Conservation (phyloP, 2,113 vertebrate species). For the Empidonax alnorum region DNA sequence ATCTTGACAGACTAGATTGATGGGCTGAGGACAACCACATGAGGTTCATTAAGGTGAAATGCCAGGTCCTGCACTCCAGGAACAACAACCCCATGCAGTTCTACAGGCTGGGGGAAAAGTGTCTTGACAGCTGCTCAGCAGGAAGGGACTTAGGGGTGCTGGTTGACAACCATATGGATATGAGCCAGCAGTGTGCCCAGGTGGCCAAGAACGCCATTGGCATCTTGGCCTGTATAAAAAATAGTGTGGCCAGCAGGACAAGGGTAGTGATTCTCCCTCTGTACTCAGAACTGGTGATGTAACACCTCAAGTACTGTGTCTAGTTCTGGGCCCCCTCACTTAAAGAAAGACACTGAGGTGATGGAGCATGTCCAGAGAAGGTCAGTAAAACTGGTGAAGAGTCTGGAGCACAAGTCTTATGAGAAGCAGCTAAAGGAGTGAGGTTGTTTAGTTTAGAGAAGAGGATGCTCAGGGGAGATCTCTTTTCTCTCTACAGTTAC, state of each 20-base stretch:
- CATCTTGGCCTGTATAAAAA: not conserved
- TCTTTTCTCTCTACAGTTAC: not conserved
- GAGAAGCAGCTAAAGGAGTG: not conserved
- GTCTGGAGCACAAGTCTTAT: not conserved
- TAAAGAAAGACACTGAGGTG: not conserved
- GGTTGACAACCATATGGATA: not conserved
- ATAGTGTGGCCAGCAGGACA: not conserved
- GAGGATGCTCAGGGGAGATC: not conserved
- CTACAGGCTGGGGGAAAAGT: not conserved
- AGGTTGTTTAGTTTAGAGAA: not conserved
- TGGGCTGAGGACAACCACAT: not conserved
- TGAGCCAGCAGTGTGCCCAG: not conserved
- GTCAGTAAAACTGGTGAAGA: not conserved
- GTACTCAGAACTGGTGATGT: not conserved
- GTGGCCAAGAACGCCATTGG: not conserved
- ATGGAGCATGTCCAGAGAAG: not conserved
- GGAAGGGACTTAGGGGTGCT: not conserved
- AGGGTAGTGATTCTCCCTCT: not conserved
- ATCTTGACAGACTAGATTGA: not conserved
- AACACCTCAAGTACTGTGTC: not conserved
- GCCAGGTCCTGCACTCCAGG: not conserved
- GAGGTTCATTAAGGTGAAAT: not conserved
- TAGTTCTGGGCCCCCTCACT: not conserved
- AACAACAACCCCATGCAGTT: not conserved
- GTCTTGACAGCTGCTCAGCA: not conserved